A percentile compares a stretch with the other conserved stretches of the same genome.
These are phyloP conservation scores for Melanotaenia pygmaea DNA, from an alignment of 2,797 vertebrate species.

Conservation along the genomic window DNA sequence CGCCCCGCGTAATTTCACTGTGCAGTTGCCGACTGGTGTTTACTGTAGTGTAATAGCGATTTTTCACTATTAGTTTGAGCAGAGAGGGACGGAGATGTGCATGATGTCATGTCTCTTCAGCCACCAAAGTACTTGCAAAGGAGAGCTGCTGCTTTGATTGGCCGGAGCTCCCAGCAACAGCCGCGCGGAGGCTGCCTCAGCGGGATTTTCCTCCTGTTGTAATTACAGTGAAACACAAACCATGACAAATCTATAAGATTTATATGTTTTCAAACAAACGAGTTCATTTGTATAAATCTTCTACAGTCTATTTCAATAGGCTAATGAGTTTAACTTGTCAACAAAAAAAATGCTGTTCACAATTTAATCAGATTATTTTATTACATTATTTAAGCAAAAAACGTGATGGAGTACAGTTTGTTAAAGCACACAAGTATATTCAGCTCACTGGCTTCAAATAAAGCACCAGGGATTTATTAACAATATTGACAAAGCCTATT, in stretches of 20 bases:
- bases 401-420: neutral
- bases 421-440: neutral
- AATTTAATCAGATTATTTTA: neutral
- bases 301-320: neutral
- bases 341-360: neutral
- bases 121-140: slow-evolving; percentile 61
- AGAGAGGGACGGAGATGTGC: slow-evolving; percentile 47
- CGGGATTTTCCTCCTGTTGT: slow-evolving; percentile 3
- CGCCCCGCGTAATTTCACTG: slow-evolving; percentile 36
- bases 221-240: neutral
- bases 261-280: neutral
- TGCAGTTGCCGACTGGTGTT: slow-evolving; percentile 14
- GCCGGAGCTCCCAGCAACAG: slow-evolving; percentile 84
- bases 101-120: slow-evolving; percentile 79
- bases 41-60: slow-evolving; percentile 12
- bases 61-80: slow-evolving; percentile 53
- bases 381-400: neutral
- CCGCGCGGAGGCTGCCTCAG: slow-evolving; percentile 54
- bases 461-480: no score
- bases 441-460: neutral
- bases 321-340: neutral
- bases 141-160: slow-evolving; percentile 74
- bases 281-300: neutral
- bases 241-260: neutral
- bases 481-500: no score